Evolutionary conservation across 2,888 invertebrate genomes (phyloP).

Genomic region (Phlogophora meticulosa): DNA sequence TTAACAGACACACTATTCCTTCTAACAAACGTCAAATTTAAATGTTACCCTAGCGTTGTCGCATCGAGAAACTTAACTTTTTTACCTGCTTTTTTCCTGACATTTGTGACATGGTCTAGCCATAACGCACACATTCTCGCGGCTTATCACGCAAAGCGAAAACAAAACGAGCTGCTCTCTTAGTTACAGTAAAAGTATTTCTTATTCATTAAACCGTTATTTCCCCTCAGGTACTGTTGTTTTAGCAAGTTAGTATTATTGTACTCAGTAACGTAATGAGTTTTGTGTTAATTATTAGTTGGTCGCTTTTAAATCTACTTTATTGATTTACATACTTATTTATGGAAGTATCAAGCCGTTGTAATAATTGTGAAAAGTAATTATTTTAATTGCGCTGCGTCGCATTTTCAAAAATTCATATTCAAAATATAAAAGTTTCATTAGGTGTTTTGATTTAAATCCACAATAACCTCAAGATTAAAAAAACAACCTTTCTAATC

Average conservation of each 20-base stretch:
- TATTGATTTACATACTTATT: conserved; percentile 16
- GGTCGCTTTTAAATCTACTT: conserved; percentile 27
- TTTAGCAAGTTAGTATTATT: conserved; percentile 60
- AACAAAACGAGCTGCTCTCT: conserved; percentile 14
- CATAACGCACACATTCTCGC: conserved; percentile 22
- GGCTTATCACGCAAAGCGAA: not conserved
- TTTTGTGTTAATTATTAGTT: conserved; percentile 49
- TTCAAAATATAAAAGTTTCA: conserved; percentile 1
- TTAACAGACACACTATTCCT: not conserved
- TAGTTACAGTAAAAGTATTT: conserved; percentile 18
- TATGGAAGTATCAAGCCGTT: conserved; percentile 24
- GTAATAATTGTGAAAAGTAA: conserved; percentile 1
- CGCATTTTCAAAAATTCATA: not conserved
- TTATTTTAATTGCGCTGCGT: not conserved
- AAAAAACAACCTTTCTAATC: not conserved
- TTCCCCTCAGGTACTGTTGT: conserved; percentile 62
- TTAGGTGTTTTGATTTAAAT: conserved; percentile 12
- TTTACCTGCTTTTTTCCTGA: conserved; percentile 5
- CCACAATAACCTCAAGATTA: not conserved
- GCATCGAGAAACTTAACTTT: not conserved
- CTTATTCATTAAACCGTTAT: conserved; percentile 32
- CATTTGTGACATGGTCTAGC: conserved; percentile 50
- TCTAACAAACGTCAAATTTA: conserved; percentile 5
- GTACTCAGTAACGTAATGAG: conserved; percentile 55
- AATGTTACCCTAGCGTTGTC: not conserved